Evolutionary conservation across 2,797 vertebrate species (phyloP).

Genomic region (Dallia pectoralis): DNA sequence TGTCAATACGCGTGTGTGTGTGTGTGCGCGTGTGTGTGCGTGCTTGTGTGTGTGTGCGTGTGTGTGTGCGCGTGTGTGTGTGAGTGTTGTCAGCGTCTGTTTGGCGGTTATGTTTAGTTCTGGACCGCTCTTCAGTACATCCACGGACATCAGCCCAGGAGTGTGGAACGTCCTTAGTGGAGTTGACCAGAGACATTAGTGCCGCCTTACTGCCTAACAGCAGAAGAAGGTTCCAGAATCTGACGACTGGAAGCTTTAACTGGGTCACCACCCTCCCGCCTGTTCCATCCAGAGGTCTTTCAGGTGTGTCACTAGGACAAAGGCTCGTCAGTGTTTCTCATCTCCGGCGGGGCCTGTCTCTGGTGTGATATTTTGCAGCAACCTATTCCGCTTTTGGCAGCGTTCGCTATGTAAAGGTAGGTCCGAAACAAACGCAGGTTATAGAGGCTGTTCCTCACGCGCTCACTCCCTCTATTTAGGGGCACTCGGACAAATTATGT

Average conservation of each 20-base stretch:
- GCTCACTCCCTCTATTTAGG: slow-evolving; percentile 41
- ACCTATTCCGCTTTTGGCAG: slow-evolving; percentile 34
- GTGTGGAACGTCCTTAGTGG: slow-evolving; percentile 34
- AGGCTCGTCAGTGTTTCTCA: slow-evolving; percentile 9
- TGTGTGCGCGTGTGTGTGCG: slow-evolving; percentile 1
- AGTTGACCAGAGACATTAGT: slow-evolving; percentile 52
- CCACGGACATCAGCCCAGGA: slow-evolving; percentile 32
- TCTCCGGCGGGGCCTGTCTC: slow-evolving; percentile 14
- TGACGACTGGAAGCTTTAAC: slow-evolving; percentile 30
- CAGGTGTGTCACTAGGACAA: slow-evolving; percentile 38
- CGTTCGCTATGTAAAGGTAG: slow-evolving; percentile 13
- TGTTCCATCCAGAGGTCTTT: slow-evolving; percentile 37
- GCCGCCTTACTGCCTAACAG: background rate
- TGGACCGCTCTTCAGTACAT: background rate
- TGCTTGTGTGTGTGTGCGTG: slow-evolving; percentile 8
- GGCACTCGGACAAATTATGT: slow-evolving; percentile 48
- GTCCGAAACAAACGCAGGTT: slow-evolving; percentile 38
- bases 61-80: background rate
- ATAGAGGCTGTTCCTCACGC: slow-evolving; percentile 37
- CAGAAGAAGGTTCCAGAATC: background rate
- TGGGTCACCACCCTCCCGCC: slow-evolving; percentile 49
- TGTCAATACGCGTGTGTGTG: too few relatives aligned
- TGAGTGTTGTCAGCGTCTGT: background rate
- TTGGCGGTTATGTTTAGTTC: background rate
- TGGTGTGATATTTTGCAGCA: slow-evolving; percentile 48